These are phyloP conservation scores for Lapara coniferarum DNA, from an alignment of 2,888 invertebrate genomes.

Conservation along the genomic window DNA sequence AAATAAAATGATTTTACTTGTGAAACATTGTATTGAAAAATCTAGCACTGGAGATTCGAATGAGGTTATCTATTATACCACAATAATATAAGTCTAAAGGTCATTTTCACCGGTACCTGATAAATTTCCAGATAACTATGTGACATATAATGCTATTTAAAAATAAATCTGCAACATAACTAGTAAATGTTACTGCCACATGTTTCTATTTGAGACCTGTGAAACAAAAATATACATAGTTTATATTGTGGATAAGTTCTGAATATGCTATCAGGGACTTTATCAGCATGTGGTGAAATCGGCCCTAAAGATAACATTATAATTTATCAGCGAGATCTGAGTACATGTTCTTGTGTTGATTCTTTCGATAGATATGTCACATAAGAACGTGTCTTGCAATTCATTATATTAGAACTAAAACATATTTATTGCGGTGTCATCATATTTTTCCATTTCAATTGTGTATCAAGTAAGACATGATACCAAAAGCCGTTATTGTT, in stretches of 20 bases:
- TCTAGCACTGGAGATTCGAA: not conserved
- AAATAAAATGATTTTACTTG: no score
- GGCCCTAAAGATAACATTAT: not conserved
- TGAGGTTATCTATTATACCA: not conserved
- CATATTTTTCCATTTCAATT: constrained; percentile 30
- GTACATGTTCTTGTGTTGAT: not conserved
- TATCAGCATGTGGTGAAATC: not conserved
- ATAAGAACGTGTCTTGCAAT: constrained; percentile 34
- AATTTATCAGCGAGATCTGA: not conserved
- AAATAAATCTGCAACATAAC: no score
- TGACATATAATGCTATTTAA: no score
- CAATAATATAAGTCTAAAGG: no score
- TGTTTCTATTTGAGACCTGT: no score
- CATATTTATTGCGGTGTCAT: constrained; percentile 33
- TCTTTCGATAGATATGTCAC: constrained; percentile 33
- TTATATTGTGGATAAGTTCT: no score
- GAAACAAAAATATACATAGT: no score
- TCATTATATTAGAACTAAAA: constrained; percentile 26
- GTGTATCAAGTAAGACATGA: constrained; percentile 33
- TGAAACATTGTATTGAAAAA: no score
- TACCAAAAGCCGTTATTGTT: constrained; percentile 32
- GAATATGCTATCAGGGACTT: not conserved
- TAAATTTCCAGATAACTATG: no score
- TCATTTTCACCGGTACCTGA: no score
- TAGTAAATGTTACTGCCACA: no score